Conservation (phyloP, 2,797 vertebrate genomes). For the Melanogrammus aeglefinus region DNA sequence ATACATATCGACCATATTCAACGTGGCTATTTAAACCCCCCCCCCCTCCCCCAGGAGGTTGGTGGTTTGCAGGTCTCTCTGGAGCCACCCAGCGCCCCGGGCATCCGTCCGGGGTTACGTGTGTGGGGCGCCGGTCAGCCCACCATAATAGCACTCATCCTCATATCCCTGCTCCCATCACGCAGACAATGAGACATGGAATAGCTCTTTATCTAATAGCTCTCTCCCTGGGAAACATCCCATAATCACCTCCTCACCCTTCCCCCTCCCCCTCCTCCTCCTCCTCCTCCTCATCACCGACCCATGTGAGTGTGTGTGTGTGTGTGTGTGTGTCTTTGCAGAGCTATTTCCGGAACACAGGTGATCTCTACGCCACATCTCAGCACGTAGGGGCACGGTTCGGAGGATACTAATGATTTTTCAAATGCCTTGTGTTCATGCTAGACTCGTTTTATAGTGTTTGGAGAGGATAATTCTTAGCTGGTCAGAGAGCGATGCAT, state of each 20-base stretch:
- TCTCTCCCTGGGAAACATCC: conserved; percentile 44
- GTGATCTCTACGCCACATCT: conserved; percentile 43
- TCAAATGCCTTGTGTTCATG: conserved; percentile 59
- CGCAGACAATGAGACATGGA: conserved; percentile 42
- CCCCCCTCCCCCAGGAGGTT: conserved; percentile 34
- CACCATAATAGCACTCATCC: conserved; percentile 40
- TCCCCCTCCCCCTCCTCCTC: not conserved
- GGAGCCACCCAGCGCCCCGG: conserved; percentile 36
- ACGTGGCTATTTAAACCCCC: conserved; percentile 29
- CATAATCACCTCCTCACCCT: conserved; percentile 20
- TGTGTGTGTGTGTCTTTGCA: conserved; percentile 22
- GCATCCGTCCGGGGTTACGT: conserved; percentile 46
- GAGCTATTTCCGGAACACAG: conserved; percentile 42
- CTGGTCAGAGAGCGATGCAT: conserved; percentile 49
- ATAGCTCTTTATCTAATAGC: conserved; percentile 43
- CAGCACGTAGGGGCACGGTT: not conserved
- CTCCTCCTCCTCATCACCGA: not conserved
- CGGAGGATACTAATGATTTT: conserved; percentile 35
- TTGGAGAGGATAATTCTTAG: conserved; percentile 58
- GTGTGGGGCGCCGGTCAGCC: conserved; percentile 49
- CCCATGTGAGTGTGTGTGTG: conserved; percentile 3
- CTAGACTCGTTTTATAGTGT: conserved; percentile 53
- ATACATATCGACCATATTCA: conserved; percentile 30
- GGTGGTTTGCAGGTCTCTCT: conserved; percentile 33
- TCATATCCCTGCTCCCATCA: conserved; percentile 40